Conservation (phyloP, 2,113 vertebrate species). For the Thamnophis sirtalis region DNA sequence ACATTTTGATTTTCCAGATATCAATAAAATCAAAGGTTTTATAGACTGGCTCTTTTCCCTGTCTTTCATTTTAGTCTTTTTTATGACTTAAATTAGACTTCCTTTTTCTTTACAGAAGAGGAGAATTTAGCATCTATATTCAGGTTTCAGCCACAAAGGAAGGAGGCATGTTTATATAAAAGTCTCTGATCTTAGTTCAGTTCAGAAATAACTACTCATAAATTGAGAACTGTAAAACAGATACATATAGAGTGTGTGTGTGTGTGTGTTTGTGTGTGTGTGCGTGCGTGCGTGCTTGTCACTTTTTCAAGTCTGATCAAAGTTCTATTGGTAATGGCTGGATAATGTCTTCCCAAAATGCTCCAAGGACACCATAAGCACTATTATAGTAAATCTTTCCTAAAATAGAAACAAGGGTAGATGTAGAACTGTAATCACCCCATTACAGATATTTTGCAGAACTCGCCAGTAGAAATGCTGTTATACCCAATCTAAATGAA, state of each 20-base stretch:
- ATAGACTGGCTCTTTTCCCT: neutral
- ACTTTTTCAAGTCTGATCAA: neutral
- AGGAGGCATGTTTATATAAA: neutral
- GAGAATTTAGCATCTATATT: neutral
- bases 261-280: no score
- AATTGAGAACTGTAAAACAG: neutral
- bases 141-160: neutral
- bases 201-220: neutral
- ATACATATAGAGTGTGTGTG: neutral
- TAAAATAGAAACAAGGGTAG: neutral
- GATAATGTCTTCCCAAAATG: neutral
- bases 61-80: neutral
- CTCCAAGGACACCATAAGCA: neutral
- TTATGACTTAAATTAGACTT: slow-evolving; percentile 7
- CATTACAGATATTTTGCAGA: neutral
- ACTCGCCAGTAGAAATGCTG: neutral
- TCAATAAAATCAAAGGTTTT: neutral
- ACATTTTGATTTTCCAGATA: neutral
- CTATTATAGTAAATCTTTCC: neutral
- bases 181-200: neutral
- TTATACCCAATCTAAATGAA: neutral
- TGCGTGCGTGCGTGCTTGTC: no score
- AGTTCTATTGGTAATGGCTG: neutral
- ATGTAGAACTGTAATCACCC: neutral
- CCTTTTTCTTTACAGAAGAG: neutral